Evolutionary conservation across 1,140 invertebrate species (phyloP), one percentile per base, ranked within the genome.

Genomic region (Patella vulgata): DNA sequence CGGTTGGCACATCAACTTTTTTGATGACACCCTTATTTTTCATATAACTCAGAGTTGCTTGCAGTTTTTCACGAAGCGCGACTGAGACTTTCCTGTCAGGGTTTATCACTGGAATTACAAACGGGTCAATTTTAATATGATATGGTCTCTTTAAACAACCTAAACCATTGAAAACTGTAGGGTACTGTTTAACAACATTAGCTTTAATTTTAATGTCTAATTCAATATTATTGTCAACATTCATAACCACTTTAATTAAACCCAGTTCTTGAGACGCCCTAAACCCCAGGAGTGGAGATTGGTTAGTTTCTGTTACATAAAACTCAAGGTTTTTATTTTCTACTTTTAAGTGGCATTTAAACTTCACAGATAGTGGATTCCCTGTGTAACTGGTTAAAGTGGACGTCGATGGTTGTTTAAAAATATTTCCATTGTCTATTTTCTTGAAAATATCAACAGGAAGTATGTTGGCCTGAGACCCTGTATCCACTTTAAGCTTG

Each of bases 1-100:
- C 71, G 12, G 66, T 73, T 21, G 68, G 67, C 46, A 71, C 63
- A 57, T 77, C 70, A 39, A 80, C 72, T 71, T 74, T 69, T 40
- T 60, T 39, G 42, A 83, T 75, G 40, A 81, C 61, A 14, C 46
- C 62, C 6, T 33, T 44, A 1, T 46, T 27, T 14, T 68, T 63
- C 57, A 65, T 53, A 14, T 59, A 23, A 33, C 52, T 46, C 27
- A 73, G 51, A 23, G 56, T 59, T 11, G 36, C n/a, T 54, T 64
- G 60, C n/a, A 71, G 33, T 28, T 47, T 63, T 1, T 56, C 44
- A 17, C 48, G 5, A 28, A 67, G 48, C n/a, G 40, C 33, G 25
- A 42, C 23, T 21, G 66, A 69, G 14, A 71, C 50, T 11, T 40
- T 27, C 30, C 68, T 28, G 8, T 46, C 53, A 12, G 63, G 31